Conservation (phyloP, 1,140 invertebrate genomes). For the Melitaea cinxia region DNA sequence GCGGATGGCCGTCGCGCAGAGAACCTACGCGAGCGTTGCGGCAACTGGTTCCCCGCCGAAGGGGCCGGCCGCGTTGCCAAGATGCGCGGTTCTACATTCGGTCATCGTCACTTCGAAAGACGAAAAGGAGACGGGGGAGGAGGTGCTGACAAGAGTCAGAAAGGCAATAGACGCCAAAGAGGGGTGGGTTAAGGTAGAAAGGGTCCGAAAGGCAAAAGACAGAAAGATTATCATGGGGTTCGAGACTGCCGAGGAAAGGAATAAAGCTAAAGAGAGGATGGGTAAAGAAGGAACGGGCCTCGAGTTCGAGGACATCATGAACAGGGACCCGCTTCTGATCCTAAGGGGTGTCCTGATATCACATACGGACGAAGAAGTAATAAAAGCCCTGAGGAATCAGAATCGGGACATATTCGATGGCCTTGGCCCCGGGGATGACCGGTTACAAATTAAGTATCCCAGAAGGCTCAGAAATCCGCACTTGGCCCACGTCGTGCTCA, state of each 20-base stretch:
- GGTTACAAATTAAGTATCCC: background rate
- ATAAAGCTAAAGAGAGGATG: background rate
- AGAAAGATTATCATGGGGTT: background rate
- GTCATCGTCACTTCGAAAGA: background rate
- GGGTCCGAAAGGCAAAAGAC: conserved; percentile 7
- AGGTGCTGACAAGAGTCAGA: background rate
- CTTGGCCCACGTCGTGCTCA: too few relatives aligned
- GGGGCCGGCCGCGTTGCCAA: too few relatives aligned
- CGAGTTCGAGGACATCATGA: background rate
- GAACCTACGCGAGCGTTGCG: too few relatives aligned
- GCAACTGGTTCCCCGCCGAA: too few relatives aligned
- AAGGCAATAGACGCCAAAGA: conserved; percentile 10
- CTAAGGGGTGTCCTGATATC: background rate
- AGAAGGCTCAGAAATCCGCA: conserved; percentile 6
- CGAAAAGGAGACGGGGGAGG: background rate
- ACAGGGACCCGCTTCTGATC: conserved; percentile 8
- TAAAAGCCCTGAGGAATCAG: background rate
- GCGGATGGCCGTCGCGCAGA: too few relatives aligned
- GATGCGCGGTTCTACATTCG: too few relatives aligned
- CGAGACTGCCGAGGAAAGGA: background rate
- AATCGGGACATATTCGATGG: background rate
- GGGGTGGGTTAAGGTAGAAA: background rate
- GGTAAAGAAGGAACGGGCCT: background rate
- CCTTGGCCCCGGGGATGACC: background rate
- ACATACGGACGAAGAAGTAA: conserved; percentile 1